Evolutionary conservation across 2,888 invertebrate species (phyloP), one percentile per base, ranked within the genome.

Genomic region (Laspeyria flexula): DNA sequence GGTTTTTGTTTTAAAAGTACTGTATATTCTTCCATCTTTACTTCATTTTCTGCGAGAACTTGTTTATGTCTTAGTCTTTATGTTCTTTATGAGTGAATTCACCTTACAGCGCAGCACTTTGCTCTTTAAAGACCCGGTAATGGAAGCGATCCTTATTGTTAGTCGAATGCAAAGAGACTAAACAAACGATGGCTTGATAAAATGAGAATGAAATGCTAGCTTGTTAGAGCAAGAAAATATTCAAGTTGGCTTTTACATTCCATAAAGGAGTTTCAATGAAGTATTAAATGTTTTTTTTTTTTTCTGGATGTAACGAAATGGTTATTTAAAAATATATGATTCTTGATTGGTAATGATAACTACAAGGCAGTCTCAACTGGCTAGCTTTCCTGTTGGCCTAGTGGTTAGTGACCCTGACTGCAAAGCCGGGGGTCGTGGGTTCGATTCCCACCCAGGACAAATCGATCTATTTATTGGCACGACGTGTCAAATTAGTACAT

Each of bases 1-100:
- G 56, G 57, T 60, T 58, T 64, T 66, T 60, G 54, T 65, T 67
- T 50, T 53, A 46, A 50, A 58, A 55, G 53, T 53, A 46, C 30
- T 21, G 18, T 48, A 38, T 60, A 61, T 61, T 62, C 52, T 59
- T 55, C 25, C 21, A 42, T 55, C 55, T 55, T 57, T 48, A 43
- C 42, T 27, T 44, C 21, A 41, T 50, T 55, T 37, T 45, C 16
- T 4, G 4, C 23, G 27, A 46, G 27, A 48, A 41, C 30, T 53
- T 57, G 31, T 55, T 65, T 54, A 43, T 53, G 46, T 29, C 25
- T 34, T 40, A 38, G 50, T 18, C 31, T 61, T 46, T 46, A 37
- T 5, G 21, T 44, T 41, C 5, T 9, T 51, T 44, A 40, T 44
- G 40, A 58, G 44, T 40, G 37, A 54, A 51, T 51, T 27, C 13